Percentiles rank a stretch among this genome's conserved stretches.
Conservation (phyloP, 2,797 vertebrate genomes). For the Erethizon dorsatum region DNA sequence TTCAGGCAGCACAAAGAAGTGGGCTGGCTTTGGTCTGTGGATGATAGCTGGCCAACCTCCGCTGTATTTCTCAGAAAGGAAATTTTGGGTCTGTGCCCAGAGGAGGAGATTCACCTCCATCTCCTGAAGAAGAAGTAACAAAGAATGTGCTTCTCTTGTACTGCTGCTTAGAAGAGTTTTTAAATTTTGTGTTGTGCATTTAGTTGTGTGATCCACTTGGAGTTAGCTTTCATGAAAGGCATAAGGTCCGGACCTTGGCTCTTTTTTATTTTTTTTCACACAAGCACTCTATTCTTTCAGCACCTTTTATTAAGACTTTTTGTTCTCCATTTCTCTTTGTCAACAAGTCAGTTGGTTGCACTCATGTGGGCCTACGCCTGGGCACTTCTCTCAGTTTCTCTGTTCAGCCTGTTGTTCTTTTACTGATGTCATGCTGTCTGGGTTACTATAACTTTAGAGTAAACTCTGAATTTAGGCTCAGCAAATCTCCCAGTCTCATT, state of each 20-base stretch:
- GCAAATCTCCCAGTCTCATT: neutral
- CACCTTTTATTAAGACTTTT: neutral
- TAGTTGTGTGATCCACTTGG: neutral
- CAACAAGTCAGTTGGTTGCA: neutral
- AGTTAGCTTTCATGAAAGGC: too few species aligned
- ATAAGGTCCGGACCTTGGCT: too few species aligned
- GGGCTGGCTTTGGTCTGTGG: too few species aligned
- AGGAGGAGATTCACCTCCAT: rapidly evolving
- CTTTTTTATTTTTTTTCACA: neutral
- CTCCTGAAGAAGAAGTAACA: neutral
- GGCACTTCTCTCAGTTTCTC: too few species aligned
- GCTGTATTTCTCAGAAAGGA: rapidly evolving
- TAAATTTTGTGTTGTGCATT: neutral
- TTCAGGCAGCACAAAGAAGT: neutral
- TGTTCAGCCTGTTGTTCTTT: neutral
- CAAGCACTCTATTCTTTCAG: neutral
- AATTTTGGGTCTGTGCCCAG: too few species aligned
- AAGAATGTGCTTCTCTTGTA: neutral
- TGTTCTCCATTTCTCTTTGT: too few species aligned
- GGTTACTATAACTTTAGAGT: neutral
- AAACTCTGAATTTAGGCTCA: neutral
- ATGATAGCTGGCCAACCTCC: rapidly evolving
- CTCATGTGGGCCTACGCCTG: rapidly evolving
- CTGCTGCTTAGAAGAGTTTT: neutral
- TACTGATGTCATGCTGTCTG: neutral